Percentiles rank a stretch among this genome's conserved stretches.
Conservation (phyloP, 2,888 invertebrate genomes). For the Toxonevra muliebris region DNA sequence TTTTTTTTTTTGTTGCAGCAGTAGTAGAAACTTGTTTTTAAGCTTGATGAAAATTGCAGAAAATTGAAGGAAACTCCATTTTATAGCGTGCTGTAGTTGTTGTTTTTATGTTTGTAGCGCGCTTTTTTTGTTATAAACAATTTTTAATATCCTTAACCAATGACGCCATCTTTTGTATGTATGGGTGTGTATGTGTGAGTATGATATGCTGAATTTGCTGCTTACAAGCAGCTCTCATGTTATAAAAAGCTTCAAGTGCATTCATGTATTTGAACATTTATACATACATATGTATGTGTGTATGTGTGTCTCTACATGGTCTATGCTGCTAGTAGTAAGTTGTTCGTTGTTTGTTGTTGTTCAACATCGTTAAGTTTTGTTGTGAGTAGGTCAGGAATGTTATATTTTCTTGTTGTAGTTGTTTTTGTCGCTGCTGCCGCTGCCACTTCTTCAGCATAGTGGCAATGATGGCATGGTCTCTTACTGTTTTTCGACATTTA, state of each 20-base stretch:
- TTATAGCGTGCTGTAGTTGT: neutral
- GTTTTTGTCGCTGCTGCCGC: neutral
- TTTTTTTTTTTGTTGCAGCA: neutral
- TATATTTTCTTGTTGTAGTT: slow-evolving; percentile 1
- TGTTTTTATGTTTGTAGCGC: neutral
- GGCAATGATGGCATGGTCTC: neutral
- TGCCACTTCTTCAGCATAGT: neutral
- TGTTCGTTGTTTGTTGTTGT: slow-evolving; percentile 40
- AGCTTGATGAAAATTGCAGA: neutral
- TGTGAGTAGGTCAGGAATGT: slow-evolving; percentile 25
- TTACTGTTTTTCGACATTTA: neutral
- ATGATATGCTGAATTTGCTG: neutral
- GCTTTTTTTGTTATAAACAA: neutral
- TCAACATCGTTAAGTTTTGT: slow-evolving; percentile 6
- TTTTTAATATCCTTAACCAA: slow-evolving; percentile 4
- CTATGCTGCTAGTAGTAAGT: neutral
- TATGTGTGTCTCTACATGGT: slow-evolving; percentile 8
- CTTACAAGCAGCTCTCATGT: neutral
- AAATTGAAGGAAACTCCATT: neutral
- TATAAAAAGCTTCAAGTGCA: neutral
- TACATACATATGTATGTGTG: neutral
- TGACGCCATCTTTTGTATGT: slow-evolving; percentile 14
- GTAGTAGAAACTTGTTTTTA: slow-evolving; percentile 5
- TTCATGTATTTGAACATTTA: neutral
- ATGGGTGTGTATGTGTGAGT: slow-evolving; percentile 1